Conservation (phyloP, 37 sponge, comb jelly and placozoan species). For the Corticium candelabrum region DNA sequence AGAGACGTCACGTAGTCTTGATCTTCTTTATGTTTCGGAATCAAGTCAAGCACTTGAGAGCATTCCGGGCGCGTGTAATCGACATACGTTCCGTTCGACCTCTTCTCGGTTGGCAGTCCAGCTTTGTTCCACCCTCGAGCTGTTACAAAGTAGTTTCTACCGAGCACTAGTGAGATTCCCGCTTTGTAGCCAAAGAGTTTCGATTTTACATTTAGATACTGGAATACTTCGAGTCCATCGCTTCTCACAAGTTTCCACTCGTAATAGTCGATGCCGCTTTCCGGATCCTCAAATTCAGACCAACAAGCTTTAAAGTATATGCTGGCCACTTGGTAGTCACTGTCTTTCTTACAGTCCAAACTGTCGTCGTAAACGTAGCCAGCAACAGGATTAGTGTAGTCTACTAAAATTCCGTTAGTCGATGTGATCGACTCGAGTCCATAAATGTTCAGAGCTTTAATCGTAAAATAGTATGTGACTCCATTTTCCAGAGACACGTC, state of each 20-base stretch:
- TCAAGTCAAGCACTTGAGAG: background rate
- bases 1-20: background rate
- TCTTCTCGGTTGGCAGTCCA: background rate
- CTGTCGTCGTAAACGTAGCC: background rate
- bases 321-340: background rate
- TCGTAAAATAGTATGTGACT: background rate
- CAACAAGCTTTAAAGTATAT: background rate
- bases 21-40: background rate
- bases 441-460: background rate
- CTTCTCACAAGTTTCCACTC: background rate
- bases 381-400: background rate
- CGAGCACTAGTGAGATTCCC: background rate
- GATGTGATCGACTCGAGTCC: background rate
- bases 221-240: background rate
- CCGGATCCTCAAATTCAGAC: background rate
- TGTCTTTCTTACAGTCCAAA: background rate
- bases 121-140: slow-evolving; percentile 1
- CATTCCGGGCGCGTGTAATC: slow-evolving; percentile 5
- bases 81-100: background rate
- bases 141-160: background rate
- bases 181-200: background rate
- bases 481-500: background rate
- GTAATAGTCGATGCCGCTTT: background rate
- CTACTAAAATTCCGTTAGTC: background rate
- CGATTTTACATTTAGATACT: background rate